Base-by-base conservation (phyloP, 30 jellyfish, hydroid and myxozoan genomes). In the Clytia hemisphaerica region DNA sequence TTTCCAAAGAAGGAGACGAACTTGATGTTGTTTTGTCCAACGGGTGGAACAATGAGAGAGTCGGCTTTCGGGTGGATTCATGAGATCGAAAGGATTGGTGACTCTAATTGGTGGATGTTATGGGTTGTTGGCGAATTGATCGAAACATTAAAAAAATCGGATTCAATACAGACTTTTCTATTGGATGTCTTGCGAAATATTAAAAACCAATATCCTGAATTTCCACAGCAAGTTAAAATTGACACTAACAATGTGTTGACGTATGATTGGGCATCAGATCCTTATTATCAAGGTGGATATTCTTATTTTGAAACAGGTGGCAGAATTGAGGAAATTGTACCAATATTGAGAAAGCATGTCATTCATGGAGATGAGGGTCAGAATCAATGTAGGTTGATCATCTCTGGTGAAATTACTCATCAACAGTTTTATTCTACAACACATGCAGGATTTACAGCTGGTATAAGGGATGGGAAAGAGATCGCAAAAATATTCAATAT, bases 381-480 rank as follows among this genome's bases (percentile, higher is more conserved):
- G 14, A 4, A 21, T 28, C 9, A n/a, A n/a, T n/a, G 36, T 31
- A 16, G 21, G 21, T 19, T 61, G 4, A 29, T 61, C 26, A 29
- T 61, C 36, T 64, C 68, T 31, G 75, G 75, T 36, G 75, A 61
- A 29, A 61, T 61, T 64, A 61, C 75, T 15, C 66, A 61, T 61
- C 61, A 31, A 15, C 12, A 16, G 29, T 61, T 61, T 61, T 61
- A 61, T 37, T 61, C 75, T 0, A 61, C 75, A 15, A 61, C 75
- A 10, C 75, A 61, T 34, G 75, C 35, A 0, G 75, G 66, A 16
- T 61, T 29, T 29, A 22, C 14, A 9, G 36, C 66, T 36, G 75
- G 75, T 15, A 28, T 61, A 9, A 61, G 75, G 24, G 75, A 61
- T 29, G 75, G 66, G 12, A 36, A n/a, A n/a, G n/a, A n/a, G n/a